Evolutionary conservation across 2,113 vertebrate genomes (phyloP).

Genomic region (Lethenteron camtschaticum): DNA sequence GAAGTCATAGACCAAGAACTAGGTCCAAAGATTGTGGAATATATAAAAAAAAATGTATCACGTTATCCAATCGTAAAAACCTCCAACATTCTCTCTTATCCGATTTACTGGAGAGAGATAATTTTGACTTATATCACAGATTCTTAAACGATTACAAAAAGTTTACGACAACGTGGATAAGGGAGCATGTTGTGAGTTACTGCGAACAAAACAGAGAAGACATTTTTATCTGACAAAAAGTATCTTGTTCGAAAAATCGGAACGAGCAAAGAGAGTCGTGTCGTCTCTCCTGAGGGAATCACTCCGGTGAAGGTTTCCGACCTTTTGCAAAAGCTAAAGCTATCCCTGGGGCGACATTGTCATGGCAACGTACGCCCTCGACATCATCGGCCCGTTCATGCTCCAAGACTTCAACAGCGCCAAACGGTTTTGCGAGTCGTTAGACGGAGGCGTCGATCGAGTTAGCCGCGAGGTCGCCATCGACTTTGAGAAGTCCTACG

Average conservation of each 20-base stretch:
- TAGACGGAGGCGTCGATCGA: constrained; percentile 12
- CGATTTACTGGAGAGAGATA: constrained; percentile 9
- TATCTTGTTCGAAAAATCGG: too few relatives aligned
- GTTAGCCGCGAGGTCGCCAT: constrained; percentile 10
- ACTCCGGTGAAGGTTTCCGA: constrained; percentile 7
- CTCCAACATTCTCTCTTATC: constrained; percentile 16
- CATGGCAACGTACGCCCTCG: constrained; percentile 17
- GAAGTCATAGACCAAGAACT: constrained; percentile 18
- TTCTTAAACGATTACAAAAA: constrained; percentile 10
- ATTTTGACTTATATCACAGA: background rate
- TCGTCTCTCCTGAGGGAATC: background rate
- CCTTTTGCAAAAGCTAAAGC: constrained; percentile 15
- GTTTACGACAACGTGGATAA: constrained; percentile 16
- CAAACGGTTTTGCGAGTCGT: constrained; percentile 15
- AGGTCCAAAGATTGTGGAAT: constrained; percentile 16
- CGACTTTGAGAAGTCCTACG: background rate
- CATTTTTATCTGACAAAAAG: background rate
- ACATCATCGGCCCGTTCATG: constrained; percentile 11
- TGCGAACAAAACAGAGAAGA: constrained; percentile 7
- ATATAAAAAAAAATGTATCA: constrained; percentile 13
- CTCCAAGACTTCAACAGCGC: constrained; percentile 12
- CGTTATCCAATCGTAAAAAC: constrained; percentile 13
- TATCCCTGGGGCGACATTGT: constrained; percentile 15
- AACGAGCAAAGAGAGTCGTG: constrained; percentile 11
- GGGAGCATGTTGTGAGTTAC: constrained; percentile 6